Conservation (phyloP, 2,797 vertebrate genomes). For the Apogon talboti region DNA sequence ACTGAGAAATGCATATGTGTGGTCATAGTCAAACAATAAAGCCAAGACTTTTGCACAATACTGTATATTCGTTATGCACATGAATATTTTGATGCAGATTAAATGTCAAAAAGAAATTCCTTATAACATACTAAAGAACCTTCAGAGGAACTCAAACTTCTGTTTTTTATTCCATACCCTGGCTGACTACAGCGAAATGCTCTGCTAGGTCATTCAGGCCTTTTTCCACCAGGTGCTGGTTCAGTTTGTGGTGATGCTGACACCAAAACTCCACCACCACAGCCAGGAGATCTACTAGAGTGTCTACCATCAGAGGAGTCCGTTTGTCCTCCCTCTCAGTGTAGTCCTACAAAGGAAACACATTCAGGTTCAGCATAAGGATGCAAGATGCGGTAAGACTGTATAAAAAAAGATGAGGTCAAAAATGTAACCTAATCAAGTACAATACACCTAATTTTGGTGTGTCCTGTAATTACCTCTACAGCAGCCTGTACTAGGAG, state of each 20-base stretch:
- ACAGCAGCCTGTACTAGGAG: constrained; percentile 70
- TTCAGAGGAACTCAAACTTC: neutral
- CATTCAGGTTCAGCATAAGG: neutral
- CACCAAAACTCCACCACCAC: constrained; percentile 92
- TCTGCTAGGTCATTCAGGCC: constrained; percentile 86
- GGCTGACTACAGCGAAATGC: constrained; percentile 87
- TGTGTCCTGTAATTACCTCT: constrained; percentile 44
- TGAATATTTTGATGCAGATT: too few species aligned
- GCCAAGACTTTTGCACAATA: too few species aligned
- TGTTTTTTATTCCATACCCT: constrained; percentile 80
- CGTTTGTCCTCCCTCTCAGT: constrained; percentile 70
- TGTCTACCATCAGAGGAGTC: constrained; percentile 79
- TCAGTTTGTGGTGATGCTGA: constrained; percentile 86
- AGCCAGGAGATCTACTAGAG: constrained; percentile 88
- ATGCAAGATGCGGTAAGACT: neutral
- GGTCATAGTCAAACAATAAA: too few species aligned
- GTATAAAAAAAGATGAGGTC: neutral
- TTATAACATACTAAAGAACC: constrained; percentile 1
- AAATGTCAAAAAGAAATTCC: too few species aligned
- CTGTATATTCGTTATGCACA: too few species aligned
- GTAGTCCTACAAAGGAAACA: constrained; percentile 48
- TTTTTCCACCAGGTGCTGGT: constrained; percentile 85
- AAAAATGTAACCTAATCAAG: neutral
- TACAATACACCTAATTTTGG: neutral
- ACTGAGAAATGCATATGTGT: too few species aligned